Evolutionary conservation across 2,113 vertebrate species (phyloP).

Genomic region (Epinephelus cyanopodus): DNA sequence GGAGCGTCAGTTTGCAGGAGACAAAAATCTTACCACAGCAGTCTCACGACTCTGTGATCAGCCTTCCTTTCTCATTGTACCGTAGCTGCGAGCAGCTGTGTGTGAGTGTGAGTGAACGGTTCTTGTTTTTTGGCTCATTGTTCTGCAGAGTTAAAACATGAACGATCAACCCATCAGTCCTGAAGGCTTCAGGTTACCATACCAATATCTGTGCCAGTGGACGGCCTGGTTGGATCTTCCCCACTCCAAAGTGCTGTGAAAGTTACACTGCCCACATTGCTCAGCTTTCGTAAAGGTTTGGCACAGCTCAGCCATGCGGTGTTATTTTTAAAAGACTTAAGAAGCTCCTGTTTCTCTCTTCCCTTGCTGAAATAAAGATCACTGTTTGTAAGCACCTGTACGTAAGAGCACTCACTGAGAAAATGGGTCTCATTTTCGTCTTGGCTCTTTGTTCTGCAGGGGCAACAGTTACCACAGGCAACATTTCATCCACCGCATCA

Average conservation of each 20-base stretch:
- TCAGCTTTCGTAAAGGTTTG: conserved; percentile 59
- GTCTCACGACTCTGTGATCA: conserved; percentile 42
- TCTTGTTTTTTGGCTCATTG: conserved; percentile 32
- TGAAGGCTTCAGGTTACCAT: conserved; percentile 45
- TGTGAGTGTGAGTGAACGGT: conserved; percentile 10
- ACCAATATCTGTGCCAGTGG: conserved; percentile 44
- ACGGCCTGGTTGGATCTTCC: conserved; percentile 44
- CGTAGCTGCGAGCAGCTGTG: conserved; percentile 48
- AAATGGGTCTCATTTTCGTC: conserved; percentile 67
- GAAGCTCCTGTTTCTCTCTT: conserved; percentile 49
- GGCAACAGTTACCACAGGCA: conserved; percentile 56
- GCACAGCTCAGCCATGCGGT: conserved; percentile 34
- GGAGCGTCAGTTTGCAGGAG: conserved; percentile 66
- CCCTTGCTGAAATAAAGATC: conserved; percentile 60
- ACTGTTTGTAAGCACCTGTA: conserved; percentile 63
- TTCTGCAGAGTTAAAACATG: conserved; percentile 39
- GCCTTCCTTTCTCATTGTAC: conserved; percentile 30
- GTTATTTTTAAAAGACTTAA: conserved; percentile 70
- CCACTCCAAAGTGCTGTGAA: conserved; percentile 43
- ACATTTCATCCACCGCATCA: conserved; percentile 52
- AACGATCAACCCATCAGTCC: conserved; percentile 38
- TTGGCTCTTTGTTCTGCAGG: conserved; percentile 60
- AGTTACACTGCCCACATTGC: conserved; percentile 48
- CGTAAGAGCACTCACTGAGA: conserved; percentile 39
- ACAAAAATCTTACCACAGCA: conserved; percentile 59